These are phyloP conservation scores for Bubalus kerabau DNA, from an alignment of 2,113 vertebrate genomes.

Conservation along the genomic window DNA sequence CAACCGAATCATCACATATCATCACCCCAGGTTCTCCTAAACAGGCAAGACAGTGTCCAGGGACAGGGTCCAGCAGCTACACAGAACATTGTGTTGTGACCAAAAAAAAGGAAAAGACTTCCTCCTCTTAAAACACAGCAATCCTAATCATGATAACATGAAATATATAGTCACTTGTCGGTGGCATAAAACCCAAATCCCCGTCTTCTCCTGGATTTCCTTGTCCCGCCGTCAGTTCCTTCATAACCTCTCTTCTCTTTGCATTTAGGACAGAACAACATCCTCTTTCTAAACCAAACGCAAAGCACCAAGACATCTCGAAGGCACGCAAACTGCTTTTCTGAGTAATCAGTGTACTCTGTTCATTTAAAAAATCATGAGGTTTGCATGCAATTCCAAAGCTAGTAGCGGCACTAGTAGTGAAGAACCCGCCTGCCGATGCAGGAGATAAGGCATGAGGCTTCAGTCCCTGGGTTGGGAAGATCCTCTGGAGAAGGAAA, in stretches of 20 bases:
- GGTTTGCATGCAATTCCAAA: neutral
- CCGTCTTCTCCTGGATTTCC: neutral
- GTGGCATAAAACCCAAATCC: neutral
- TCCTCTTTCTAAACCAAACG: neutral
- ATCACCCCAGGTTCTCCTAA: neutral
- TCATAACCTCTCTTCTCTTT: neutral
- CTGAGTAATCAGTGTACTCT: neutral
- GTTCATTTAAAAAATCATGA: neutral
- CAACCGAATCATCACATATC: accelerated
- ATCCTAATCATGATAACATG: neutral
- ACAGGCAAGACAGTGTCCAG: neutral
- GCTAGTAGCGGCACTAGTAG: neutral
- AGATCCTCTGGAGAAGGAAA: neutral
- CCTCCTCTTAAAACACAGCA: neutral
- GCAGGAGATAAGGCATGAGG: neutral
- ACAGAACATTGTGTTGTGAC: no score
- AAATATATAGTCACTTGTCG: neutral
- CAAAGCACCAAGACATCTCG: neutral
- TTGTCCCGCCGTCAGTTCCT: neutral
- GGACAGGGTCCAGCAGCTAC: neutral
- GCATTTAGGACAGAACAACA: neutral
- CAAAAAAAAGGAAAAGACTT: neutral
- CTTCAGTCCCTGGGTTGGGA: neutral
- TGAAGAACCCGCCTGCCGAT: neutral
- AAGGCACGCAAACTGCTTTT: neutral